Base-by-base conservation (phyloP, 2,797 vertebrate genomes). In the Acestrorhynchus altus region DNA sequence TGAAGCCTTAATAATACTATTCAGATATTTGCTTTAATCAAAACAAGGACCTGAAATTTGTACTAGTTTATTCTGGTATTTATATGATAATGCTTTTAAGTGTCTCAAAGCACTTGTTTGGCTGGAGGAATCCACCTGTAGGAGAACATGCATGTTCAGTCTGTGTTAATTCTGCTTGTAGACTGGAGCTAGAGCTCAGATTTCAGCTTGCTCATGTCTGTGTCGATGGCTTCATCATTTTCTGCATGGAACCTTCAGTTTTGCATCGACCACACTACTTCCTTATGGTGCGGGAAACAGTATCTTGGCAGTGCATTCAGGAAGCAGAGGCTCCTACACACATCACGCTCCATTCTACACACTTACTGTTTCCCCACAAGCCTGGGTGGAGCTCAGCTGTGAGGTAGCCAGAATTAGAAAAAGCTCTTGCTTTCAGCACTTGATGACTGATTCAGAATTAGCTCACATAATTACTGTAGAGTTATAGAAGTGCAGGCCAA, bases 261-360 rank as follows among this genome's bases (percentile, higher is more conserved):
- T 47, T 75, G 66, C 72, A 64, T 57, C 68, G 42, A 64, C 56
- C 49, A 79, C 80, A 80, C 65, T 80, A 82, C 74, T 74, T 84
- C 80, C 74, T 71, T 31, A 56, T 78, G 26, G 31, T 18, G 77
- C 9, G 57, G 66, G 51, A 72, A 78, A 75, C 52, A 74, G 61
- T 71, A 63, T 66, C 49, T 74, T 76, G 75, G 78, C 80, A 72
- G 63, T 70, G 51, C 64, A 56, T 70, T 80, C 75, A 82, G 80
- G 78, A 84, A 84, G 69, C 74, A 63, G 51, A 49, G 60, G 75
- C 59, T 79, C 72, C 68, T 54, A 69, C 49, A 61, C 60, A 63
- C 77, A 72, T 73, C 49, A 70, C 54, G 6, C 39, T 70, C 20
- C 28, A 51, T 72, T 81, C 54, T 65, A 31, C 57, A 71, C 74